These are phyloP conservation scores for Dione vanillae DNA, from an alignment of 2,888 invertebrate genomes.

Conservation along the genomic window DNA sequence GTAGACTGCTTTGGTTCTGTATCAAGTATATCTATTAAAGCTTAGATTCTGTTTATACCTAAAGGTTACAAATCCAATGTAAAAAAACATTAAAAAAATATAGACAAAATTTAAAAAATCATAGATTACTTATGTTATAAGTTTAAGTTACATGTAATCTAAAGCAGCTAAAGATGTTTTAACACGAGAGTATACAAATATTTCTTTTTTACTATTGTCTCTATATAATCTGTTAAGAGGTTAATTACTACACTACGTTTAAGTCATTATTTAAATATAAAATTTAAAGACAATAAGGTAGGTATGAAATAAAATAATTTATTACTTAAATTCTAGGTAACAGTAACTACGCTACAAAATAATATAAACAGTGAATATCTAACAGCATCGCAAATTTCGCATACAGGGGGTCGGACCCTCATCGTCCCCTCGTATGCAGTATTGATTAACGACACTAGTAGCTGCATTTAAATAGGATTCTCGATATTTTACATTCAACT, in stretches of 20 bases:
- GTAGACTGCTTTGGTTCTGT: too few species aligned
- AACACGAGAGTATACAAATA: too few species aligned
- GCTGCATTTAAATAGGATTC: conserved; percentile 42
- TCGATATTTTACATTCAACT: conserved; percentile 44
- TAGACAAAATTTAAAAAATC: too few species aligned
- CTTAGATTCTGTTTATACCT: too few species aligned
- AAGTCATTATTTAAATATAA: neutral
- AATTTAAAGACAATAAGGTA: neutral
- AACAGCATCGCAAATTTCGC: conserved; percentile 62
- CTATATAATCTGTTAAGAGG: too few species aligned
- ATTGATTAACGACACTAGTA: conserved; percentile 72
- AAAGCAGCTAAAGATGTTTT: too few species aligned
- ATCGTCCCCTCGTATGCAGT: conserved; percentile 65
- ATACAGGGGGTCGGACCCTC: conserved; percentile 62
- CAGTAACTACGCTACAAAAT: conserved; percentile 9
- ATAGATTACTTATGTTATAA: too few species aligned
- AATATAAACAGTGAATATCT: conserved; percentile 35
- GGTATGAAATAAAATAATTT: neutral
- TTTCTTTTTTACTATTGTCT: too few species aligned
- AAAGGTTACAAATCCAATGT: too few species aligned
- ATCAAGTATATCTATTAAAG: too few species aligned
- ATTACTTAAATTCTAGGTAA: neutral
- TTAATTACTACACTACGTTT: neutral
- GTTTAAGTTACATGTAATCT: too few species aligned
- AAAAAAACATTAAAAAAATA: too few species aligned